Evolutionary conservation across 2,888 invertebrate species (phyloP), one percentile per base, ranked within the genome.

Genomic region (Metellina segmentata): DNA sequence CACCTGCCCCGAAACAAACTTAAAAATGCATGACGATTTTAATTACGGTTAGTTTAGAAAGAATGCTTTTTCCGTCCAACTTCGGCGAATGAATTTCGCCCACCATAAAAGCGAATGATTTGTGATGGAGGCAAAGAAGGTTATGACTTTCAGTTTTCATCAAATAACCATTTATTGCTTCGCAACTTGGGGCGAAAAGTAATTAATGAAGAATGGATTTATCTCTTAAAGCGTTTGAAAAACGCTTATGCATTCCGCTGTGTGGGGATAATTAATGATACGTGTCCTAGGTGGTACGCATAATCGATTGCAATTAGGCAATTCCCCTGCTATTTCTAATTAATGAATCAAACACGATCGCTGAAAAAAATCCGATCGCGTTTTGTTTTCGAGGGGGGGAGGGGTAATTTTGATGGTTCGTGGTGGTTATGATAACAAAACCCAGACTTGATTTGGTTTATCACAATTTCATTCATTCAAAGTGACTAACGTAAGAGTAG

Each of bases 111-210:
- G 61, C 61, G 61, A 16, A 16, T 61, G 61, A 61, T 61, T 61
- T 61, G 61, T 16, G 61, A 61, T 11, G 16, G 9, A 16, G 61
- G 61, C 61, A 61, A 61, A 34, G 20, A 83, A 83, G 83, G 83
- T 74, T 51, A 83, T 72, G 83, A 83, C 83, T 72, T 51, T 72
- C 53, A 71, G 16, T 83, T 61, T 72, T 72, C 83, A 83, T 83
- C 83, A 83, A 83, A 83, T 72, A 83, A 83, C 51, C 83, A 83
- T 83, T 83, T 72, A 83, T 72, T 83, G 72, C 72, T 49, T 19
- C 51, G 72, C 13, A 71, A 71, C 69, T 81, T 13, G 34, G 48
- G 20, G 13, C n/a, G 69, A 13, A 71, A 72, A 83, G 71, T 72
- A 71, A 71, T 52, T 83, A 83, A 83, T 83, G 83, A 83, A 48